Evolutionary conservation across 1,140 invertebrate species (phyloP).

Genomic region (Globodera rostochiensis): DNA sequence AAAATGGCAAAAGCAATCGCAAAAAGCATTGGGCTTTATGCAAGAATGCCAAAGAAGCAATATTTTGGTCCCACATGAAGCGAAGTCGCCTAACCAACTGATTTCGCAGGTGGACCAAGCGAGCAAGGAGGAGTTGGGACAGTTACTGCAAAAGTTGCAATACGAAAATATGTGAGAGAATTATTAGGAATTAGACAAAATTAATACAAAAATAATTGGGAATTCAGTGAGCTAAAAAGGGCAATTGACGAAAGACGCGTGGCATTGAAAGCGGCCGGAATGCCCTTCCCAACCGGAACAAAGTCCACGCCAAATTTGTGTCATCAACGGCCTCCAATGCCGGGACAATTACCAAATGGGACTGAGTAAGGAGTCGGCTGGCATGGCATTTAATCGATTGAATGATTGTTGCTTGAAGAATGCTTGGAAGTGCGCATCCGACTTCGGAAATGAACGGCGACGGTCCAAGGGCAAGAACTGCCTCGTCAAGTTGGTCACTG

Average conservation of each 20-base stretch:
- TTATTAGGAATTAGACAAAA: background rate
- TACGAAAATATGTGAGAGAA: constrained; percentile 54
- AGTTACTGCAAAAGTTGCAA: constrained; percentile 60
- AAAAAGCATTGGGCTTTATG: background rate
- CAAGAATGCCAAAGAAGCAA: constrained; percentile 35
- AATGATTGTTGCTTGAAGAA: background rate
- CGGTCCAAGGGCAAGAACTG: background rate
- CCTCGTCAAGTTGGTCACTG: background rate
- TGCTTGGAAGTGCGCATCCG: background rate
- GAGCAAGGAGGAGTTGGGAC: constrained; percentile 63
- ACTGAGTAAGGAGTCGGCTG: background rate
- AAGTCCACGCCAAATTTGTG: constrained; percentile 51
- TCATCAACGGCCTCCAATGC: background rate
- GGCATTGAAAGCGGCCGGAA: constrained; percentile 14
- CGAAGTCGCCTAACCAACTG: constrained; percentile 60
- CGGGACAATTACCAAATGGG: constrained; percentile 1
- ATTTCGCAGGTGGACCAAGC: constrained; percentile 62
- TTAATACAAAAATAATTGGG: background rate
- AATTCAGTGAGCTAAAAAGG: constrained; percentile 34
- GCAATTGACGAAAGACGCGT: constrained; percentile 25
- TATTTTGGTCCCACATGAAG: constrained; percentile 35
- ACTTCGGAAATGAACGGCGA: background rate
- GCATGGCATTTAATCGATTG: too few species aligned
- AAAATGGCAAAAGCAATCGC: constrained; percentile 12
- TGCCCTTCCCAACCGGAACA: constrained; percentile 6